Base-by-base conservation (phyloP, 53 echinoderm and acorn worm species). In the Paelopatides confundens region DNA sequence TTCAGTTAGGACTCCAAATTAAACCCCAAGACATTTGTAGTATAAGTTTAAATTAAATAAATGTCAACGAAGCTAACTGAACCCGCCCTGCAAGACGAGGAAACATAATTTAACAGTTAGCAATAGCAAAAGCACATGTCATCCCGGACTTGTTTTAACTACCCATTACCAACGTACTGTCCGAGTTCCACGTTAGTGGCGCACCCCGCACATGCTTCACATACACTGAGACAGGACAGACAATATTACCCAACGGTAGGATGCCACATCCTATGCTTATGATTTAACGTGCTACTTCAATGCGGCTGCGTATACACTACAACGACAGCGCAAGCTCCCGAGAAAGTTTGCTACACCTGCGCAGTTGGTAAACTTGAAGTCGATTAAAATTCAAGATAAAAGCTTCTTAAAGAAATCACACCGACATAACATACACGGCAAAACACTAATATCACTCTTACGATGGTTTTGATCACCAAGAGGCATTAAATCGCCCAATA, bases 311-410 rank as follows among this genome's bases (percentile, higher is more conserved):
- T 74, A 74, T 9, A 74, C 74, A 74, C 26, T 74, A 74, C 40
- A 74, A 74, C 74, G 46, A 74, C 74, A 74, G 74, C 74, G 74
- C 74, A 74, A 74, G 74, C 74, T 74, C 74, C 74, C 47, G 74
- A 58, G 74, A 74, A 74, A 74, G 74, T 74, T 74, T 74, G 74
- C 74, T 46, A 74, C 74, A 74, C 74, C 74, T 74, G 74, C 74
- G 74, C 74, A 74, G 74, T 74, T 14, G 47, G 46, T 39, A 26
- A 40, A 74, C 27, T 74, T 74, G n/a, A 39, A 40, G 29, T 24
- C 13, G 9, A 18, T 46, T 40, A 74, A 74, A 74, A 58, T 58
- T 58, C 58, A 58, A 58, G 58, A 58, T 58, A 18, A 58, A 58
- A 58, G n/a, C 58, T 6, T 58, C 58, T 58, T n/a, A 58, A 23